phyloP scores from a whole-genome alignment of 1,140 invertebrate species.

The Bathynomus jamesi region DNA sequence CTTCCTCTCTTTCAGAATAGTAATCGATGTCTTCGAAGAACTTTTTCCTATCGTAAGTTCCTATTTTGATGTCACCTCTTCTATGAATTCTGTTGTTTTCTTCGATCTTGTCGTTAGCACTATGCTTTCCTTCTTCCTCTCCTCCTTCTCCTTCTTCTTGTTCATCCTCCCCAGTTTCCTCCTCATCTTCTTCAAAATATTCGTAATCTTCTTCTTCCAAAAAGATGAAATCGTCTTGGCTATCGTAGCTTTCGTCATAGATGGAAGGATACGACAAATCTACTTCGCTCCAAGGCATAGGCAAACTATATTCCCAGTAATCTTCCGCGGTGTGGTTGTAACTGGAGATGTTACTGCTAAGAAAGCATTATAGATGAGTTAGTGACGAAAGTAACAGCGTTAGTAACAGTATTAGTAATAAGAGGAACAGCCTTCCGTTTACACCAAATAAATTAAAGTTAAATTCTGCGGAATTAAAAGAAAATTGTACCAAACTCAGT shows the following conservation, averaged over 20 bases:
- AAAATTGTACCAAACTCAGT: too few relatives aligned
- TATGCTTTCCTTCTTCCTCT: slow-evolving; percentile 35
- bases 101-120: slow-evolving; percentile 26
- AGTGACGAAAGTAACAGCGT: too few relatives aligned
- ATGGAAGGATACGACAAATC: slow-evolving; percentile 35
- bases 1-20: slow-evolving; percentile 5
- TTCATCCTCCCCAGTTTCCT: slow-evolving; percentile 41
- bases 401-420: neutral
- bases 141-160: slow-evolving; percentile 21
- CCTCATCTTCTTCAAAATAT: slow-evolving; percentile 39
- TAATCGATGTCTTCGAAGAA: neutral
- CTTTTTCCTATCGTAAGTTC: neutral
- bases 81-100: slow-evolving; percentile 4
- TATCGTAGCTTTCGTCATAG: slow-evolving; percentile 46
- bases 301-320: slow-evolving; percentile 37
- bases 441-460: too few relatives aligned
- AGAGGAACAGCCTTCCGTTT: too few relatives aligned
- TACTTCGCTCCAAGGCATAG: slow-evolving; percentile 39
- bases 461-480: too few relatives aligned
- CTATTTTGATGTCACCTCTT: too few relatives aligned
- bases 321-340: slow-evolving; percentile 26
- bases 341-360: slow-evolving; percentile 19
- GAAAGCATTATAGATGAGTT: neutral
- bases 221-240: slow-evolving; percentile 33
- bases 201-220: slow-evolving; percentile 46